Evolutionary conservation across 1,140 invertebrate genomes (phyloP).

Genomic region (Cotesia typhae): DNA sequence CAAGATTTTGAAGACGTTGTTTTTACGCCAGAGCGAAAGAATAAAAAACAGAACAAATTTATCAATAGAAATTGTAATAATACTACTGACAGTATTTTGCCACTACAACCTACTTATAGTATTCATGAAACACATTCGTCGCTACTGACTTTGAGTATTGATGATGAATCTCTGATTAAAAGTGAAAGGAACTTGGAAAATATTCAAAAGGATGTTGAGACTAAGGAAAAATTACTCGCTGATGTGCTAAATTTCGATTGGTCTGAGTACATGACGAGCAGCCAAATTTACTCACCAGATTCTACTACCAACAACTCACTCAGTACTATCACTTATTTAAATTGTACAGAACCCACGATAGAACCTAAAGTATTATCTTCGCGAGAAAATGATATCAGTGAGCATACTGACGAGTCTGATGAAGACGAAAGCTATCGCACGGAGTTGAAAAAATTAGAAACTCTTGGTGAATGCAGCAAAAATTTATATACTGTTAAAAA

Average conservation of each 20-base stretch:
- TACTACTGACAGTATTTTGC: constrained; percentile 37
- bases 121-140: constrained; percentile 50
- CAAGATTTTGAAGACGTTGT: constrained; percentile 70
- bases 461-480: constrained; percentile 56
- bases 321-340: constrained; percentile 42
- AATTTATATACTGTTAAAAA: constrained; percentile 43
- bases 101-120: constrained; percentile 32
- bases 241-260: constrained; percentile 66
- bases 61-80: constrained; percentile 38
- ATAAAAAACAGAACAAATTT: constrained; percentile 54
- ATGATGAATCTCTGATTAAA: constrained; percentile 56
- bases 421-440: constrained; percentile 56
- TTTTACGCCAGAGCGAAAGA: constrained; percentile 63
- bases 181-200: constrained; percentile 65
- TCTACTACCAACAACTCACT: constrained; percentile 35
- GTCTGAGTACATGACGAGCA: constrained; percentile 57
- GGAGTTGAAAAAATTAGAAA: constrained; percentile 55
- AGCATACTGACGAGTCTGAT: constrained; percentile 40
- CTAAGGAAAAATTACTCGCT: constrained; percentile 67
- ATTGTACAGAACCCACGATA: constrained; percentile 41
- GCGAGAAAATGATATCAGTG: constrained; percentile 31
- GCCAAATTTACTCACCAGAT: constrained; percentile 40
- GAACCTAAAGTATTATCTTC: constrained; percentile 18
- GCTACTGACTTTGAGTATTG: constrained; percentile 59
- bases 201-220: constrained; percentile 67